These are phyloP conservation scores for Diloba caeruleocephala DNA, from an alignment of 2,888 invertebrate genomes.

Conservation along the genomic window DNA sequence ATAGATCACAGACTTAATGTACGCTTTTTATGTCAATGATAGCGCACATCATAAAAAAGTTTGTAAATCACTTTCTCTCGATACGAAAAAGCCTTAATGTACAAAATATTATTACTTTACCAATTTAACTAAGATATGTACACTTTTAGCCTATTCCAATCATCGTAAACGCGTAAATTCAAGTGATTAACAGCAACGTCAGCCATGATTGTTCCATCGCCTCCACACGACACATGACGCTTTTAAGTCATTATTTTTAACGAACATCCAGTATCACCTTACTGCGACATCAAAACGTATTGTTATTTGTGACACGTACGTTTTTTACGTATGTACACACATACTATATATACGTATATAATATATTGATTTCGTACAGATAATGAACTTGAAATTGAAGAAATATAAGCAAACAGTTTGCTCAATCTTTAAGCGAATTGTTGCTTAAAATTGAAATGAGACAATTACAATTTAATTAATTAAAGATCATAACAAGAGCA, in stretches of 20 bases:
- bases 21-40: too few relatives aligned
- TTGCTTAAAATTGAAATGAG: too few relatives aligned
- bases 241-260: conserved; percentile 59
- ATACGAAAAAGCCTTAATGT: too few relatives aligned
- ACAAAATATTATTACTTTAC: too few relatives aligned
- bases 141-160: background rate
- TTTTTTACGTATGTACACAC: conserved; percentile 9
- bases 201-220: conserved; percentile 41
- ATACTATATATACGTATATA: too few relatives aligned
- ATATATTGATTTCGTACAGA: conserved; percentile 1
- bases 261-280: conserved; percentile 50
- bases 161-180: conserved; percentile 16
- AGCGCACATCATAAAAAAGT: too few relatives aligned
- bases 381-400: conserved; percentile 2
- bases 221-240: conserved; percentile 38
- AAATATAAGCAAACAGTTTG: background rate
- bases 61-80: too few relatives aligned
- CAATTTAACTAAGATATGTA: too few relatives aligned
- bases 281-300: conserved; percentile 34
- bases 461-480: too few relatives aligned
- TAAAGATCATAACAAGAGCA: too few relatives aligned
- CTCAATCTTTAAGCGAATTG: too few relatives aligned
- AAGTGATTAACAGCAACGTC: conserved; percentile 39
- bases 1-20: too few relatives aligned
- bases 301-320: conserved; percentile 11